These are phyloP conservation scores for Proisotoma minuta DNA, from an alignment of 2,888 invertebrate species.

Conservation along the genomic window DNA sequence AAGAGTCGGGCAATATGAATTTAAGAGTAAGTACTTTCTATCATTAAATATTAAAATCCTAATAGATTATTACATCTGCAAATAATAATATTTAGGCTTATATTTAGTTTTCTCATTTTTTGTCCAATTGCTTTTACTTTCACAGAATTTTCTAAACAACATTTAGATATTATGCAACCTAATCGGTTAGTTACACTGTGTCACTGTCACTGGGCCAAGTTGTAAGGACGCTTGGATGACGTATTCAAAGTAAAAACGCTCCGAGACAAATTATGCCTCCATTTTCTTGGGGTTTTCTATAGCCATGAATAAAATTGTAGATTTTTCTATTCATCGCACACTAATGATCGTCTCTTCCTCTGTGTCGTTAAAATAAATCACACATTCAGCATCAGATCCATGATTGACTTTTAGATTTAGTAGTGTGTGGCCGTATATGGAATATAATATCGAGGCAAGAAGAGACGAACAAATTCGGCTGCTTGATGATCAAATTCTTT, in stretches of 20 bases:
- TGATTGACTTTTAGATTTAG: neutral
- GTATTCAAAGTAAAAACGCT: neutral
- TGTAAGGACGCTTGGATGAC: neutral
- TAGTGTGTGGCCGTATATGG: constrained; percentile 1
- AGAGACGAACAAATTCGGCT: too few relatives aligned
- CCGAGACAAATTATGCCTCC: neutral
- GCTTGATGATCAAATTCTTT: constrained; percentile 4
- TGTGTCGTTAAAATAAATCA: neutral
- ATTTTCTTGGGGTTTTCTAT: neutral
- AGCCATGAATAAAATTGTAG: neutral
- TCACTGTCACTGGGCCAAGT: constrained; percentile 34
- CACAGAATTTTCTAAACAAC: too few relatives aligned
- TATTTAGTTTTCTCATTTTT: too few relatives aligned
- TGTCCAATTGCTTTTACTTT: neutral
- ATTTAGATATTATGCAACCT: constrained; percentile 28
- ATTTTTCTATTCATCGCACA: neutral
- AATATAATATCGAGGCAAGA: neutral
- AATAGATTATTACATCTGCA: neutral
- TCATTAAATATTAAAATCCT: neutral
- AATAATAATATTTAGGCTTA: too few relatives aligned
- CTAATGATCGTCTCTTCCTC: neutral
- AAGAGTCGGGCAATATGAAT: constrained; percentile 48
- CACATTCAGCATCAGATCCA: neutral
- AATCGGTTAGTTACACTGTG: constrained; percentile 39
- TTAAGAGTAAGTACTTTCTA: constrained; percentile 39